Evolutionary conservation across 92 coral and sea anemone genomes (phyloP).

Genomic region (Chrysogorgia sp.): DNA sequence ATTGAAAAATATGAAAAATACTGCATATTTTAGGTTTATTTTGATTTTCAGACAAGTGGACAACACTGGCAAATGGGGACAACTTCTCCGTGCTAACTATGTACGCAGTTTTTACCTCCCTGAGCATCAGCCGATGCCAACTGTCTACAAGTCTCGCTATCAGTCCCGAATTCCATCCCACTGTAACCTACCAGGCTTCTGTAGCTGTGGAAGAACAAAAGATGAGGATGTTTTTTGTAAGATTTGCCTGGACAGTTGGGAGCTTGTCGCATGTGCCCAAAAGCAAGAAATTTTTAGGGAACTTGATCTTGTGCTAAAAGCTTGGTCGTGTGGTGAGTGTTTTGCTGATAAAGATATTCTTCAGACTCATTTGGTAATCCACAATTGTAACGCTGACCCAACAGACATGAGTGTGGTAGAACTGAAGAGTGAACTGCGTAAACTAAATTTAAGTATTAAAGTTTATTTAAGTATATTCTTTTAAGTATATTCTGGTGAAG

Average conservation of each 20-base stretch:
- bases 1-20: no score
- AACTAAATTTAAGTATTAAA: background rate
- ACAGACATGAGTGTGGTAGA: background rate
- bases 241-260: background rate
- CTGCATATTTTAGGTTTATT: no score
- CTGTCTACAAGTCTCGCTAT: slow-evolving; percentile 25
- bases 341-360: slow-evolving; percentile 2
- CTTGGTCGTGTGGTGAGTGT: slow-evolving; percentile 7
- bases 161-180: slow-evolving; percentile 27
- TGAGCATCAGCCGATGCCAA: slow-evolving; percentile 63
- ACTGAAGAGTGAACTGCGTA: slow-evolving; percentile 14
- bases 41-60: no score
- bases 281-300: background rate
- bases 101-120: slow-evolving; percentile 22
- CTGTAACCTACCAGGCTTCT: slow-evolving; percentile 14
- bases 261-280: slow-evolving; percentile 17
- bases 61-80: slow-evolving; percentile 43
- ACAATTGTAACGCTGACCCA: background rate
- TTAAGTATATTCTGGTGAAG: slow-evolving; percentile 15
- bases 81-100: slow-evolving; percentile 39
- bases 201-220: slow-evolving; percentile 23
- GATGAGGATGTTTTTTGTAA: slow-evolving; percentile 9
- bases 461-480: no score
- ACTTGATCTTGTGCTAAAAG: background rate
- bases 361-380: background rate